Conservation (phyloP, 2,113 vertebrate species). For the Apaloderma vittatum region DNA sequence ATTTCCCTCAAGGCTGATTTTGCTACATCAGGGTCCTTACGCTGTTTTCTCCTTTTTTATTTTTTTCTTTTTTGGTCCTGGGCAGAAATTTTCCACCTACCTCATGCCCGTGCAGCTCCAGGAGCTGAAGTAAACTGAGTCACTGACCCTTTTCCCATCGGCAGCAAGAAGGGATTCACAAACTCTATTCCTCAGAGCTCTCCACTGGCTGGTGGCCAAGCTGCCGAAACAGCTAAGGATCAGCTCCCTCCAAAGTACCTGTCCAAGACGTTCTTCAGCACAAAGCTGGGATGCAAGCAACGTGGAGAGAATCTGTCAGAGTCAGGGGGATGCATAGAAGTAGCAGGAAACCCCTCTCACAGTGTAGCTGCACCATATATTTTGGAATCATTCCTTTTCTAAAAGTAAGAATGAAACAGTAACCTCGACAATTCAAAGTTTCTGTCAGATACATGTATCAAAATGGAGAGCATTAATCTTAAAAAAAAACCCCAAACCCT, state of each 20-base stretch:
- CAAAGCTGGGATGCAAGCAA: neutral
- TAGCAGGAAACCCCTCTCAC: neutral
- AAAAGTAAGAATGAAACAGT: neutral
- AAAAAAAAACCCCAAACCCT: neutral
- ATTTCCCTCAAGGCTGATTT: constrained; percentile 67
- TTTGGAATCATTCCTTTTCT: neutral
- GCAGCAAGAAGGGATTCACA: neutral
- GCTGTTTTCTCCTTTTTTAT: neutral
- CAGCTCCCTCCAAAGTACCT: neutral
- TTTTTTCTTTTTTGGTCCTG: neutral
- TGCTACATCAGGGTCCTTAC: neutral
- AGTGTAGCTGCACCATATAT: neutral
- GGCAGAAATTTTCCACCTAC: neutral
- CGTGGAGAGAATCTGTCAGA: neutral
- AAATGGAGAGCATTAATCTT: neutral
- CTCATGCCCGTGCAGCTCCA: neutral
- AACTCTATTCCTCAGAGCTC: neutral
- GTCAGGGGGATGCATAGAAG: neutral
- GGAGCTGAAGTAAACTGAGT: neutral
- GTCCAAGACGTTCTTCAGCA: neutral
- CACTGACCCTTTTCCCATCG: neutral
- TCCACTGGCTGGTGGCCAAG: neutral
- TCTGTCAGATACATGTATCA: fast-evolving
- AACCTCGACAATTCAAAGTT: neutral
- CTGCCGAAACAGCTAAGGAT: neutral